Evolutionary conservation across 2,113 vertebrate genomes (phyloP).

Genomic region (Syngnathus floridae): DNA sequence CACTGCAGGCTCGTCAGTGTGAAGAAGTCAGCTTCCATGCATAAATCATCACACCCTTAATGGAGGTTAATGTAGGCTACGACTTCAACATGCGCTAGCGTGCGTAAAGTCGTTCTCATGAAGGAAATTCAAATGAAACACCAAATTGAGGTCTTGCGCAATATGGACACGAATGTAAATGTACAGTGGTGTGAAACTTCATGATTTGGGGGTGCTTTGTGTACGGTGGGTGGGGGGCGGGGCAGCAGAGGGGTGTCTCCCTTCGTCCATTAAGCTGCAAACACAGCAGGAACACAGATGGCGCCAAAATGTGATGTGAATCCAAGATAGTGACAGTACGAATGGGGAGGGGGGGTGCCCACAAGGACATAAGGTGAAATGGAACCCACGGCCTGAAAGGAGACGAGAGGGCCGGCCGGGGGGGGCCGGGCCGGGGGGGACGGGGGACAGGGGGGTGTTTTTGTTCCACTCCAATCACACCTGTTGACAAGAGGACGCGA

Average conservation of each 20-base stretch:
- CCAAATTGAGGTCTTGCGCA: constrained; percentile 13
- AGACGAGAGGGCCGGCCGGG: constrained; percentile 27
- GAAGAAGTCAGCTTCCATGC: constrained; percentile 16
- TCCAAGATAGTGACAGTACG: background rate
- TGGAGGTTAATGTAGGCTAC: constrained; percentile 43
- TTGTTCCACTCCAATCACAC: constrained; percentile 54
- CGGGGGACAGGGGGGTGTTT: background rate
- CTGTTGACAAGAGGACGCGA: constrained; percentile 68
- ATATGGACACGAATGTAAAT: too few relatives aligned
- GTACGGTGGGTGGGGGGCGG: background rate
- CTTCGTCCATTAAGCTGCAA: background rate
- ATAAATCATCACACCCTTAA: constrained; percentile 42
- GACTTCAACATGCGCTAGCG: constrained; percentile 7
- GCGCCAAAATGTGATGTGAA: background rate
- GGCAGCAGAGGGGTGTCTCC: background rate
- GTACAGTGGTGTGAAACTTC: too few relatives aligned
- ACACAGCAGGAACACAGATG: background rate
- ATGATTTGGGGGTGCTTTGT: too few relatives aligned
- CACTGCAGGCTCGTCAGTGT: constrained; percentile 25
- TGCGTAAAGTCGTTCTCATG: background rate
- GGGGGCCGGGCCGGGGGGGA: background rate
- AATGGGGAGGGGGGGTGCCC: background rate
- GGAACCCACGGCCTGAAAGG: constrained; percentile 50
- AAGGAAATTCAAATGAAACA: constrained; percentile 23
- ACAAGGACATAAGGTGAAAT: constrained; percentile 49